These are phyloP conservation scores for Acanthosepion lycidas DNA, from an alignment of 2,888 invertebrate species.

Conservation along the genomic window DNA sequence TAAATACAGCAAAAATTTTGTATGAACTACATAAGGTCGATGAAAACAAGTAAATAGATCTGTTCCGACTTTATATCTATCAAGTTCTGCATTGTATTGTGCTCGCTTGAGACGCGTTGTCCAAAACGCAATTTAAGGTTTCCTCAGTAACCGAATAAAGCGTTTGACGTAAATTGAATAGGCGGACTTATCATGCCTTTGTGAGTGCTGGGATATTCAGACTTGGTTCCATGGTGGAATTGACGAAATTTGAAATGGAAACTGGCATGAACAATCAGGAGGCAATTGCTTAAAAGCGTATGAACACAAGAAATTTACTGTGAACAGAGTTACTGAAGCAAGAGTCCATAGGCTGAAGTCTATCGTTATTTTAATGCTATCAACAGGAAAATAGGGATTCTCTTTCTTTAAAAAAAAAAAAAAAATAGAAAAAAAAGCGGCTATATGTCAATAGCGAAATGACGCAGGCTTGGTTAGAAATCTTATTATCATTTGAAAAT, in stretches of 20 bases:
- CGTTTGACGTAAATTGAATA: neutral
- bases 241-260: neutral
- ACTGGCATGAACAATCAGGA: neutral
- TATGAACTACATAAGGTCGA: too few relatives aligned
- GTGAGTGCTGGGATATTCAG: neutral
- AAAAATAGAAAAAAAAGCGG: neutral
- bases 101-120: neutral
- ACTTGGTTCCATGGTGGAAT: neutral
- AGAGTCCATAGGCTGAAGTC: neutral
- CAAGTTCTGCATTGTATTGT: neutral
- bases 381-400: neutral
- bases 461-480: neutral
- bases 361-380: neutral
- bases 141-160: neutral
- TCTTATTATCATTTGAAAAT: neutral
- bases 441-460: neutral
- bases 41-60: too few relatives aligned
- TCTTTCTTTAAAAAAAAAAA: too few relatives aligned
- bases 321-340: neutral
- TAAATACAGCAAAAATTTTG: too few relatives aligned
- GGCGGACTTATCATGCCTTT: neutral
- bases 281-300: neutral
- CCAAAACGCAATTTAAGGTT: neutral
- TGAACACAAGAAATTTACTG: neutral
- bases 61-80: neutral